Conservation (phyloP, 2,888 invertebrate species). For the Ophion ventricosus region DNA sequence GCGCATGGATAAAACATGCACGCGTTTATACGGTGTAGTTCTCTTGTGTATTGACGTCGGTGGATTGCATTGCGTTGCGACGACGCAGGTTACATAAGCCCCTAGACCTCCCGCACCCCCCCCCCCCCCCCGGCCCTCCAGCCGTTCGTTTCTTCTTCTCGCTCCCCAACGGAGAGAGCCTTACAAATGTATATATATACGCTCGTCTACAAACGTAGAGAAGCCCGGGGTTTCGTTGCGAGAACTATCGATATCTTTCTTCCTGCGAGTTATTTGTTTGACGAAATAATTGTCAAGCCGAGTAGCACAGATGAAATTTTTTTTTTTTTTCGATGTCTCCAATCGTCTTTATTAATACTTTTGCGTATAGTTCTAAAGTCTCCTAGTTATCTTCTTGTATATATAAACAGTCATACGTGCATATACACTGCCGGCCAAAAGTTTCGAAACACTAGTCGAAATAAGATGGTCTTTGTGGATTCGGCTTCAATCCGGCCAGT, state of each 20-base stretch:
- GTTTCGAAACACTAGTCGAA: too few relatives aligned
- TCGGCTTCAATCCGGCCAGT: too few relatives aligned
- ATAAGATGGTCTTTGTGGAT: too few relatives aligned
- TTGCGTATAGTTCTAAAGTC: background rate
- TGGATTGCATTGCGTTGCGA: conserved; percentile 58
- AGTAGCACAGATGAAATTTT: background rate
- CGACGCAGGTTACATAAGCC: conserved; percentile 59
- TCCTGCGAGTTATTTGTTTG: background rate
- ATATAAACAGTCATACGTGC: too few relatives aligned
- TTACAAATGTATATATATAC: conserved; percentile 24
- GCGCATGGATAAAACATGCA: conserved; percentile 11
- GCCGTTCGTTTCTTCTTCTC: background rate
- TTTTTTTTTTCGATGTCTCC: background rate
- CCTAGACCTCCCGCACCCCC: background rate
- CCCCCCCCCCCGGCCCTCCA: background rate
- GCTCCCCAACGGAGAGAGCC: background rate
- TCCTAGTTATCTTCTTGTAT: background rate
- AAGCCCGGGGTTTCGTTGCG: conserved; percentile 26
- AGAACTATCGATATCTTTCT: conserved; percentile 19
- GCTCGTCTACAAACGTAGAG: background rate
- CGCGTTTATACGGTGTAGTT: conserved; percentile 17
- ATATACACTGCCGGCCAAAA: too few relatives aligned
- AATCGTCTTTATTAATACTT: background rate
- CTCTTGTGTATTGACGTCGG: conserved; percentile 42
- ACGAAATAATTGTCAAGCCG: background rate